phyloP scores from a whole-genome alignment of 2,888 invertebrate genomes.

The Argyresthia albistria region DNA sequence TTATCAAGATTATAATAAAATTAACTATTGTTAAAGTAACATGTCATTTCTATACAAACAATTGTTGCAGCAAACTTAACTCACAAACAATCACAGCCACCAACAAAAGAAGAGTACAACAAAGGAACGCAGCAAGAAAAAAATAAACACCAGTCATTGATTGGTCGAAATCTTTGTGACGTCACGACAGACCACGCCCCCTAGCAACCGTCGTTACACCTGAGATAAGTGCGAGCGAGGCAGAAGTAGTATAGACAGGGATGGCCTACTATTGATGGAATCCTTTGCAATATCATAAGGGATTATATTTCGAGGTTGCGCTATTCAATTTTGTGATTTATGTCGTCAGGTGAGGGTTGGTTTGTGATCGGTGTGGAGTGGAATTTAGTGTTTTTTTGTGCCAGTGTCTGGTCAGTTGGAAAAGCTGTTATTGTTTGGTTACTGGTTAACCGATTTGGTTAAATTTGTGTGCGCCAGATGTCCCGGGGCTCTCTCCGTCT shows the following conservation, averaged over 20 bases:
- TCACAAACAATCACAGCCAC: no score
- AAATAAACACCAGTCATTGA: slow-evolving; percentile 40
- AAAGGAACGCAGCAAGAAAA: slow-evolving; percentile 31
- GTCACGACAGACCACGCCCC: slow-evolving; percentile 59
- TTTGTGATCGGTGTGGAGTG: slow-evolving; percentile 9
- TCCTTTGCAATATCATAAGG: slow-evolving; percentile 14
- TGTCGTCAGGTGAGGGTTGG: slow-evolving; percentile 11
- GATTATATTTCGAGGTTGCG: slow-evolving; percentile 9
- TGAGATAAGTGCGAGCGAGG: slow-evolving; percentile 60
- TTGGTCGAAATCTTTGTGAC: slow-evolving; percentile 53
- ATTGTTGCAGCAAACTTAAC: background rate
- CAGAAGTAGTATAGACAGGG: slow-evolving; percentile 38
- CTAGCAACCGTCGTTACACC: slow-evolving; percentile 65
- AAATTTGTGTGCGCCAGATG: slow-evolving; percentile 66
- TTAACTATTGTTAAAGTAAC: background rate
- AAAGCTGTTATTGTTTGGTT: slow-evolving; percentile 72
- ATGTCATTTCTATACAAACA: background rate
- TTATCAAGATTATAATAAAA: no score
- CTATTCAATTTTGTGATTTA: slow-evolving; percentile 12
- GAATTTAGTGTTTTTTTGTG: slow-evolving; percentile 16
- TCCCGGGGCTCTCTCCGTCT: slow-evolving; percentile 16
- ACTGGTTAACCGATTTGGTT: slow-evolving; percentile 71
- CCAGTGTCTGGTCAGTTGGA: slow-evolving; percentile 50
- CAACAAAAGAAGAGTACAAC: no score
- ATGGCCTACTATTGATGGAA: slow-evolving; percentile 43